Evolutionary conservation across 2,888 invertebrate species (phyloP), one percentile per base, ranked within the genome.

Genomic region (Pheosia tremula): DNA sequence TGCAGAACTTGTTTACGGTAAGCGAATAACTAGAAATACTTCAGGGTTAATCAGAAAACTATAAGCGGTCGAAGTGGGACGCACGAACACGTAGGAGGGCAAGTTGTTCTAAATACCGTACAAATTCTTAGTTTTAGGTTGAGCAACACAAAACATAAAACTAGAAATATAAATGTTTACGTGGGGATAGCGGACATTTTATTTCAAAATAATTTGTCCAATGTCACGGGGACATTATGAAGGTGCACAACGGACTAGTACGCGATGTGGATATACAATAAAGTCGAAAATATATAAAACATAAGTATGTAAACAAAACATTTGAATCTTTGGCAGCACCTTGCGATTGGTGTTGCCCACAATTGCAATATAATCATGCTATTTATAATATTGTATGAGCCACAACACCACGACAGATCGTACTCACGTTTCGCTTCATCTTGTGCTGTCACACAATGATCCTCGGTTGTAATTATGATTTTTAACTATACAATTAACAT

Each of bases 361-460:
- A 78, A 76, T 69, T 68, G 73, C 72, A 72, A 77, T 79, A 73
- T 76, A 24, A 24, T 45, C 53, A 62, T 68, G 68, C 77, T 80
- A 84, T 81, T 81, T 81, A 78, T 81, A 81, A 73, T 66, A 58
- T 68, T 63, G 73, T 61, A 66, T 72, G 72, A 71, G 69, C 56
- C 64, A 62, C 61, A 41, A 66, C 55, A 64, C 66, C 54, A 64
- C 66, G 61, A 67, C 59, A 70, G 69, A 69, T 64, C 65, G 77
- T 91, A 93, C 93, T 93, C 82, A 93, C 93, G 78, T 93, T 93
- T 83, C 93, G 87, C 85, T 93, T 93, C 93, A 93, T 93, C 78
- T 80, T 82, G 81, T 80, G 73, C 73, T 78, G 77, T 80, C 84
- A 74, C 75, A 68, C 66, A 72, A 69, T 70, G 72, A 70, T 66